Percentiles rank a stretch among this genome's conserved stretches.
These are phyloP conservation scores for Caenorhabditis inopinata DNA, from an alignment of 1,140 invertebrate genomes.

Conservation along the genomic window DNA sequence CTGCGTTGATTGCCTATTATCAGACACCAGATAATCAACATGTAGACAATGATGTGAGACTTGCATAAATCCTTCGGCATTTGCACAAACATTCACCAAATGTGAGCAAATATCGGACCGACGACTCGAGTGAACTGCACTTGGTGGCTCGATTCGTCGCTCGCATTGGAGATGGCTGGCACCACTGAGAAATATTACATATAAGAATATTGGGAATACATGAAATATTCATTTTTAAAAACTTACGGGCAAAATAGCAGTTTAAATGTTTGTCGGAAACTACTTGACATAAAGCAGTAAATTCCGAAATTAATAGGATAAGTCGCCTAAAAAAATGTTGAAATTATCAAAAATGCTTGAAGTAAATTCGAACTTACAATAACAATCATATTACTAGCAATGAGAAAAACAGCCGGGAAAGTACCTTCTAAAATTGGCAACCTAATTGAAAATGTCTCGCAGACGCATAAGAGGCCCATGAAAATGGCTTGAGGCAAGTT, in stretches of 20 bases:
- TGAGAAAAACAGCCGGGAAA: slow-evolving; percentile 79
- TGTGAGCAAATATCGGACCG: slow-evolving; percentile 28
- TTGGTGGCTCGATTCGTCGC: background rate
- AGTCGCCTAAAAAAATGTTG: slow-evolving; percentile 70
- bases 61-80: slow-evolving; percentile 29
- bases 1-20: background rate
- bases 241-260: slow-evolving; percentile 74
- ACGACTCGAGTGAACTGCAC: slow-evolving; percentile 13
- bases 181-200: background rate
- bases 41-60: background rate
- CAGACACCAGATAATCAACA: background rate
- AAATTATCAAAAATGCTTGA: background rate
- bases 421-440: slow-evolving; percentile 74
- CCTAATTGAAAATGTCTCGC: slow-evolving; percentile 60
- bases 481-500: slow-evolving; percentile 87
- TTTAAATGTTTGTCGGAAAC: slow-evolving; percentile 89
- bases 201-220: no score
- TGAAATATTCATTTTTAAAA: no score
- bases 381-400: slow-evolving; percentile 87
- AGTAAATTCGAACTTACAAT: slow-evolving; percentile 70
- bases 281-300: slow-evolving; percentile 89
- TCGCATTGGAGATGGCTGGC: slow-evolving; percentile 6
- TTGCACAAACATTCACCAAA: slow-evolving; percentile 1
- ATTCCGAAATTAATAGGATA: slow-evolving; percentile 94
- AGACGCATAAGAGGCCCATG: slow-evolving; percentile 79